A percentile compares a stretch with the other conserved stretches of the same genome.
Evolutionary conservation across 2,888 invertebrate genomes (phyloP).

Genomic region (Hypomecis punctinalis): DNA sequence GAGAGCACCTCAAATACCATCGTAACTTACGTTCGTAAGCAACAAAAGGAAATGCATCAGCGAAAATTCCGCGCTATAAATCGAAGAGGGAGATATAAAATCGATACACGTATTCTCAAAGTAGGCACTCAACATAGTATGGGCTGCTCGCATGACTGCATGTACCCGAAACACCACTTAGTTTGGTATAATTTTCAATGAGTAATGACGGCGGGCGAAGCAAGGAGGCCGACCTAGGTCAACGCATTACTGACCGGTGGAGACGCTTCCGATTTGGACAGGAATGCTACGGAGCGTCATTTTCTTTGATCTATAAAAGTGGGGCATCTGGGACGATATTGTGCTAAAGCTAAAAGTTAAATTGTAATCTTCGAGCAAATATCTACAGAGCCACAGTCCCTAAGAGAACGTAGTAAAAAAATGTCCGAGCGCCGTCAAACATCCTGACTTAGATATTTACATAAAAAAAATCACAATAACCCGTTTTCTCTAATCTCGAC

Average conservation of each 20-base stretch:
- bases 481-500: too few species aligned
- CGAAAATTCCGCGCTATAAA: conserved; percentile 60
- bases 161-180: conserved; percentile 81
- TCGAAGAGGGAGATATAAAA: conserved; percentile 54
- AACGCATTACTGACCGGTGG: conserved; percentile 71
- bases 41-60: conserved; percentile 57
- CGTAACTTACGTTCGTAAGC: conserved; percentile 37
- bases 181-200: conserved; percentile 81
- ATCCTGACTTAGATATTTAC: too few species aligned
- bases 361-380: too few species aligned
- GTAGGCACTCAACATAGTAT: conserved; percentile 46
- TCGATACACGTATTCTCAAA: conserved; percentile 56
- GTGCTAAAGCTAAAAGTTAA: too few species aligned
- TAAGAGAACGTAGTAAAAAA: too few species aligned
- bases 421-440: too few species aligned
- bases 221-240: conserved; percentile 72
- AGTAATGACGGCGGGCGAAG: conserved; percentile 68
- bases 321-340: too few species aligned
- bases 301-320: background rate
- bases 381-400: too few species aligned
- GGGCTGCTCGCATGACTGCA: conserved; percentile 64
- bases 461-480: too few species aligned
- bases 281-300: conserved; percentile 46
- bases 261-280: conserved; percentile 61
- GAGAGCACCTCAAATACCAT: conserved; percentile 36